A percentile compares a stretch with the other conserved stretches of the same genome.
phyloP scores from a whole-genome alignment of 1,140 invertebrate genomes.

The Trichoplusia ni region DNA sequence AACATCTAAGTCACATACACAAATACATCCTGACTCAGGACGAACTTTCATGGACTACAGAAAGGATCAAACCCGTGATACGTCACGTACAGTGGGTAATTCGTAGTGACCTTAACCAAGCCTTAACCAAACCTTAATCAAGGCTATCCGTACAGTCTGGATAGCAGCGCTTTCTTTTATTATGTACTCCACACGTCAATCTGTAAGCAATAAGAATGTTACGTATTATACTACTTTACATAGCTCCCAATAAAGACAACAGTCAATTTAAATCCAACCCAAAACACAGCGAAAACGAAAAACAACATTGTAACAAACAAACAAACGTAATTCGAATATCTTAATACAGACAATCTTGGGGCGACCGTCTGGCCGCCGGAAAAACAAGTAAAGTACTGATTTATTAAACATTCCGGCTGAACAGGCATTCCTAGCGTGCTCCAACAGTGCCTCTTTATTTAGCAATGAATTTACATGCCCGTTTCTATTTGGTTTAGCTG shows the following conservation, averaged over 20 bases:
- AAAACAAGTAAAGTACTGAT: constrained; percentile 32
- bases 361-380: constrained; percentile 11
- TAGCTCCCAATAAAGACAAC: not conserved
- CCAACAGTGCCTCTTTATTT: constrained; percentile 31
- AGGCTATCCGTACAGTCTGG: not conserved
- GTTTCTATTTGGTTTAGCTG: constrained; percentile 9
- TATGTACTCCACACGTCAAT: not conserved
- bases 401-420: constrained; percentile 34
- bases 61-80: no score
- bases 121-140: no score
- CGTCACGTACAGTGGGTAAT: no score
- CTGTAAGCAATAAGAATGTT: not conserved
- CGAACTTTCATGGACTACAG: no score
- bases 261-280: not conserved
- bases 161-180: not conserved
- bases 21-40: no score
- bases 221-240: not conserved
- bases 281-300: not conserved
- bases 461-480: constrained; percentile 27
- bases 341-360: constrained; percentile 19
- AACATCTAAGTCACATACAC: no score
- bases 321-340: constrained; percentile 7
- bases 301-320: constrained; percentile 10
- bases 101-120: no score
- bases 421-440: constrained; percentile 31